phyloP scores from a whole-genome alignment of 2,113 vertebrate species.

The Macheiramphus alcinus region DNA sequence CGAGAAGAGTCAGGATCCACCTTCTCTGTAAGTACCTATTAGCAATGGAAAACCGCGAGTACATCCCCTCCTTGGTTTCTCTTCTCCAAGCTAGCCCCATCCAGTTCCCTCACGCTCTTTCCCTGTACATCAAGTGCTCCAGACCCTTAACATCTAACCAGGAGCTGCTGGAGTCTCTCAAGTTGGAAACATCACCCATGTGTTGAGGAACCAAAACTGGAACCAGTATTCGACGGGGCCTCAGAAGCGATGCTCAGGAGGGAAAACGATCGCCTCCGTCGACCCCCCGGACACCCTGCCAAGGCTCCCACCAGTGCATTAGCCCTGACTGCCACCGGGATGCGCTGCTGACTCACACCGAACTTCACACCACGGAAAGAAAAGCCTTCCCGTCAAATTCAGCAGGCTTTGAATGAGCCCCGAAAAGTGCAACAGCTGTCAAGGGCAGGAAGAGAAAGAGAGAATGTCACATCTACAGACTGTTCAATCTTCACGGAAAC shows the following conservation, averaged over 20 bases:
- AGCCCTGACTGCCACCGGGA: background rate
- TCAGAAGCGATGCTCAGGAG: rapidly evolving
- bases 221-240: background rate
- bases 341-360: background rate
- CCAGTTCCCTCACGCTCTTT: background rate
- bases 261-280: background rate
- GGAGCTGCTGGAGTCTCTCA: background rate
- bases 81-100: background rate
- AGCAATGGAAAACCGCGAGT: rapidly evolving
- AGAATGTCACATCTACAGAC: background rate
- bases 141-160: background rate
- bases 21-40: background rate
- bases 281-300: rapidly evolving
- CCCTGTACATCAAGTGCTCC: background rate
- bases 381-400: background rate
- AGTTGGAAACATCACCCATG: rapidly evolving
- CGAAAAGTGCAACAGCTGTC: rapidly evolving
- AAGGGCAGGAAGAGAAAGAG: no score
- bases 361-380: background rate
- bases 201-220: background rate
- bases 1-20: background rate
- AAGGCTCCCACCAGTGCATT: no score
- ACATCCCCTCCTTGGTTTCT: background rate
- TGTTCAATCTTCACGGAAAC: background rate
- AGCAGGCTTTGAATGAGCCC: background rate